Percentiles rank a stretch among this genome's conserved stretches.
These are phyloP conservation scores for Lepeophtheirus salmonis DNA, from an alignment of 1,140 invertebrate species.

Conservation along the genomic window DNA sequence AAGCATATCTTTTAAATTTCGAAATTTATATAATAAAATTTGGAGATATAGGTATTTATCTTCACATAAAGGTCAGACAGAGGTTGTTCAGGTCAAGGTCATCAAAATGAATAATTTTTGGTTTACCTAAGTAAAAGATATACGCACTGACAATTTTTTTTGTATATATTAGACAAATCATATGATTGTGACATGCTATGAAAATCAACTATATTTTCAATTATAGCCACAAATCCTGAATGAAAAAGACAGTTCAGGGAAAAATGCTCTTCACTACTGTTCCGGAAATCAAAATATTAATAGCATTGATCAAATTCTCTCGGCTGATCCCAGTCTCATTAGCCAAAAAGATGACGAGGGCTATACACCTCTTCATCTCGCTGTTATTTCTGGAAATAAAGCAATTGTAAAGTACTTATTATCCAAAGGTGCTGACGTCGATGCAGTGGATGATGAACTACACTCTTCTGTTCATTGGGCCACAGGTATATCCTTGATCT, in stretches of 20 bases:
- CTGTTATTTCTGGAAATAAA: conserved; percentile 63
- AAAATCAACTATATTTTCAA: too few relatives aligned
- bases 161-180: too few relatives aligned
- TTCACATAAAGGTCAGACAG: too few relatives aligned
- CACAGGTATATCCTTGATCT: conserved; percentile 42
- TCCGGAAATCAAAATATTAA: conserved; percentile 39
- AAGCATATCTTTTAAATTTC: too few relatives aligned
- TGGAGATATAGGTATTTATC: too few relatives aligned
- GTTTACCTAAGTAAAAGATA: too few relatives aligned
- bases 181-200: too few relatives aligned
- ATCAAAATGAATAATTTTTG: too few relatives aligned
- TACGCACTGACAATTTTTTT: too few relatives aligned
- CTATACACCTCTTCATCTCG: conserved; percentile 75
- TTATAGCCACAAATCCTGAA: conserved; percentile 34
- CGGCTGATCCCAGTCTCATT: conserved; percentile 49
- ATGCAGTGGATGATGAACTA: conserved; percentile 69
- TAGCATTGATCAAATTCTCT: conserved; percentile 34
- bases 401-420: conserved; percentile 57
- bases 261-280: conserved; percentile 80
- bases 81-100: too few relatives aligned
- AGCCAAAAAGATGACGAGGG: conserved; percentile 72
- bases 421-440: conserved; percentile 62
- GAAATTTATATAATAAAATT: too few relatives aligned
- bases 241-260: conserved; percentile 55
- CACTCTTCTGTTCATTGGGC: conserved; percentile 97